A percentile compares a stretch with the other conserved stretches of the same genome.
phyloP scores from a whole-genome alignment of 1,140 invertebrate genomes.

The Leptinotarsa undecemlineata region DNA sequence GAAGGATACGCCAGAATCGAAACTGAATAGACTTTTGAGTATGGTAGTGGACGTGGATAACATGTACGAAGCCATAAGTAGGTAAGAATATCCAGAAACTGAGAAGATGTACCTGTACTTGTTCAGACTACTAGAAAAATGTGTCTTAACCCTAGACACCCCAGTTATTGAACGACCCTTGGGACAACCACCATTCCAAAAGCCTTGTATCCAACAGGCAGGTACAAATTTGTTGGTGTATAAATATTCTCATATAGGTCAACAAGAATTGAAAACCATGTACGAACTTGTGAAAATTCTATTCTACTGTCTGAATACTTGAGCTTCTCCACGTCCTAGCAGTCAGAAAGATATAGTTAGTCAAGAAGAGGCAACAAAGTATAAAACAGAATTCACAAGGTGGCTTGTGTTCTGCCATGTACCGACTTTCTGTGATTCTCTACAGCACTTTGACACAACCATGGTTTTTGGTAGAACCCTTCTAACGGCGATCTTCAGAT shows the following conservation, averaged over 20 bases:
- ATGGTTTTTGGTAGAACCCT: conserved; percentile 87
- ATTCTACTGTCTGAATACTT: conserved; percentile 90
- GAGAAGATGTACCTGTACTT: conserved; percentile 90
- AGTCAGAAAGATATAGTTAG: conserved; percentile 69
- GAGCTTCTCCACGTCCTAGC: conserved; percentile 89
- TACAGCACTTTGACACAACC: conserved; percentile 87
- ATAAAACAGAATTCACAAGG: conserved; percentile 92
- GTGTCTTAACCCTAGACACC: conserved; percentile 78
- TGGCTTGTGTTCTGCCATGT: conserved; percentile 96
- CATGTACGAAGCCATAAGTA: conserved; percentile 87
- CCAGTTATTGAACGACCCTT: conserved; percentile 83
- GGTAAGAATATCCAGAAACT: conserved; percentile 87
- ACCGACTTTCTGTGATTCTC: conserved; percentile 91
- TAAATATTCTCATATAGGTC: conserved; percentile 83
- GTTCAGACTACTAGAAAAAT: conserved; percentile 84
- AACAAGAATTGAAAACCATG: conserved; percentile 87
- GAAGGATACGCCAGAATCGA: conserved; percentile 70
- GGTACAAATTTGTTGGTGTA: conserved; percentile 89
- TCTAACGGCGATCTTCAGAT: conserved; percentile 84
- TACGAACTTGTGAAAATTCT: conserved; percentile 93
- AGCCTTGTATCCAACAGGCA: conserved; percentile 88
- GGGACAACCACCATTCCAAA: conserved; percentile 90
- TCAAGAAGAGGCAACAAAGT: conserved; percentile 79
- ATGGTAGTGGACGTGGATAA: conserved; percentile 94
- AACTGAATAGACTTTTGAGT: conserved; percentile 80